phyloP scores from a whole-genome alignment of 1,140 invertebrate genomes.

The Saccostrea cuccullata region DNA sequence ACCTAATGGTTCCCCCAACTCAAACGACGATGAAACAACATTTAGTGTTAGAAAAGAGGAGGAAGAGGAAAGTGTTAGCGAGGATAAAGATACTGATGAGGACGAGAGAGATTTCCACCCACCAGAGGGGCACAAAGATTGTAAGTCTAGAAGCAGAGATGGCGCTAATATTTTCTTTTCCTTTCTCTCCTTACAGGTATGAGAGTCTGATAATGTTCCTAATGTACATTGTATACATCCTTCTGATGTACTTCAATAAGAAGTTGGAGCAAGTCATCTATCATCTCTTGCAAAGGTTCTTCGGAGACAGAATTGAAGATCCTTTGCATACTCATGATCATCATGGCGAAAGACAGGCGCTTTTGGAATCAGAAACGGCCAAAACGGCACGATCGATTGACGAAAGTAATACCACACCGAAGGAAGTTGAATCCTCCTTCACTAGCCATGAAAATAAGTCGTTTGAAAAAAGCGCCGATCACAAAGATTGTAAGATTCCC shows the following conservation, averaged over 20 bases:
- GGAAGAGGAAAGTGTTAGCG: neutral
- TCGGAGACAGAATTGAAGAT: neutral
- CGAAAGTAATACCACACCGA: neutral
- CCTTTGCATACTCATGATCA: neutral
- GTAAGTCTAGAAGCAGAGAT: conserved; percentile 34
- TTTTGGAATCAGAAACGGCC: conserved; percentile 22
- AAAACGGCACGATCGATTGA: neutral
- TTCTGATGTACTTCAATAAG: conserved; percentile 76
- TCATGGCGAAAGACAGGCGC: conserved; percentile 9
- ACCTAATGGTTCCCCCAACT: neutral
- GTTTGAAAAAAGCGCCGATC: conserved; percentile 17
- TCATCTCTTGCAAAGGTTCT: neutral
- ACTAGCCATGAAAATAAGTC: neutral
- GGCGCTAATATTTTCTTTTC: neutral
- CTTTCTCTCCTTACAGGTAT: neutral
- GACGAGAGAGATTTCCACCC: conserved; percentile 5
- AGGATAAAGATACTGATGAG: neutral
- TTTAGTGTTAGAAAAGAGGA: conserved; percentile 11
- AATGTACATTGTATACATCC: conserved; percentile 74
- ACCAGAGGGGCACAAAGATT: conserved; percentile 47
- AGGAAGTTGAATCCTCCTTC: conserved; percentile 30
- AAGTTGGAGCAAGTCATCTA: conserved; percentile 57
- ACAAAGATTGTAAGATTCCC: conserved; percentile 25
- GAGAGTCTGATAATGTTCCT: conserved; percentile 70
- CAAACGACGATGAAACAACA: conserved; percentile 40